Evolutionary conservation across 2,113 vertebrate genomes (phyloP), one percentile per base, ranked within the genome.

Genomic region (Macaca fascicularis): DNA sequence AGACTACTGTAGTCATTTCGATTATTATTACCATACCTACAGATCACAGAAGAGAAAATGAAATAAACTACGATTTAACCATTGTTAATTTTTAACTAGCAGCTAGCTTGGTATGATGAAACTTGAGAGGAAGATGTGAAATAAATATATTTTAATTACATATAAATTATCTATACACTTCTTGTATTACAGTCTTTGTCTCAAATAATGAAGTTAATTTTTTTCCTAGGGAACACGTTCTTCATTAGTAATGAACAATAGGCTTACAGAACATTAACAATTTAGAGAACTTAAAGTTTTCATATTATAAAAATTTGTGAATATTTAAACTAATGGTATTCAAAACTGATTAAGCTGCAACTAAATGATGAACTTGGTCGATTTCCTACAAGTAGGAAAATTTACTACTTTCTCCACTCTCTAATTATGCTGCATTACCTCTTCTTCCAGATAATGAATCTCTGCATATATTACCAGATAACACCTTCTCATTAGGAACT

Each of bases 81-180:
- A 52, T 11, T 64, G 30, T 55, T 70, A 70, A 90, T 92, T 5
- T 87, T 96, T 80, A 57, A 92, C 30, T 80, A 35, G 3, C 32
- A 75, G 61, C 7, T 92, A 8, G 4, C 19, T 95, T 87, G 35
- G 35, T 48, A 79, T 22, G 45, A 82, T 72, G 23, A 23, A 85
- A 94, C 64, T 94, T 90, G 40, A 89, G 43, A 95, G 4, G 38
- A 81, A 75, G 1, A 8, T 69, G 10, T 82, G 10, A 89, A 89
- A 95, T 32, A 93, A 92, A 78, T 9, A 17, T 75, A 80, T 48
- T 92, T 93, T 90, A 80, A 89, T 69, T 90, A 12, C 23, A 55
- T 72, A 27, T 45, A 57, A 88, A 74, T 72, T 19, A 88, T 25
- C 61, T 82, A 23, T 64, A 55, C 20, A 16, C 11, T 93, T 43